Evolutionary conservation across 2,888 invertebrate genomes (phyloP), one percentile per base, ranked within the genome.

Genomic region (Idaea straminata): DNA sequence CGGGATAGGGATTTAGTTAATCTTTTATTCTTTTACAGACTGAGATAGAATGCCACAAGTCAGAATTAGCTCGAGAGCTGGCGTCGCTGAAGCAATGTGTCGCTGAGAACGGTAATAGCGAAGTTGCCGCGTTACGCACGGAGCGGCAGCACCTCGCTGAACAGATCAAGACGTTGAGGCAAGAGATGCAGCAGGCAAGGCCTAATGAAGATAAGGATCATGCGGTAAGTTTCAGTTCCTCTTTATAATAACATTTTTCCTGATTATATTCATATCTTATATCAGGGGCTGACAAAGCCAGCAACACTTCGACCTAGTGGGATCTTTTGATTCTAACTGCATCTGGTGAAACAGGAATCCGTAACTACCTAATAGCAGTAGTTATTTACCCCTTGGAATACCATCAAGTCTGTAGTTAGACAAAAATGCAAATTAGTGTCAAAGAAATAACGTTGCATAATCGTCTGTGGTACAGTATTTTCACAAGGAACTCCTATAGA

Each of bases 11-110:
- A 15, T 5, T 62, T 10, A 59, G 4, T 57, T 63, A 1, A 58
- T 47, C 10, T n/a, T 35, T 47, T 10, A 58, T 47, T 10, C 15
- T 35, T 47, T 65, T 67, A 15, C 75, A 94, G 93, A 89, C 84
- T 36, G 93, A 93, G 75, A 83, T 94, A 47, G 91, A 93, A 69
- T 81, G 83, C 58, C 93, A 93, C 71, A 91, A 90, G 64, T 75
- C 78, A 0, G 85, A 88, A 16, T 74, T 93, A 59, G 83, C 87
- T 7, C 85, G 84, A 10, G 90, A 93, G 76, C 84, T 93, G 5
- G 81, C 87, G 2, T 78, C 84, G 0, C 79, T 93, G 10, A 85
- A 81, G 82, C 77, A 86, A 69, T 89, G 88, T 67, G 71, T 94
- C 35, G 62, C 75, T 0, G 81, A 78, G 6, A 64, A 69, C 7